Evolutionary conservation across 2,888 invertebrate species (phyloP), one percentile per base, ranked within the genome.

Genomic region (Acronicta alni): DNA sequence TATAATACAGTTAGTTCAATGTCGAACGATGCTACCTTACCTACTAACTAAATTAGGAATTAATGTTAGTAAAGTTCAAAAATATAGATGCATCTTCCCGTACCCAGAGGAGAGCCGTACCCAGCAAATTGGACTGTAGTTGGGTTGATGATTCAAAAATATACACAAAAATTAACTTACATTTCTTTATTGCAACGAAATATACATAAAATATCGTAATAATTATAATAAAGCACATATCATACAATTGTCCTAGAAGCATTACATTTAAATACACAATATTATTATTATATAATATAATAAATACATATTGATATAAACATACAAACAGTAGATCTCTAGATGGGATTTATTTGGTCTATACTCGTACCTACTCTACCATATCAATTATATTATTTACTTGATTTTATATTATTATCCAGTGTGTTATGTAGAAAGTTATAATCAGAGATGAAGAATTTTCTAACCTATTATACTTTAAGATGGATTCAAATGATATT

Each of bases 311-410:
- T 49, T 45, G 47, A 60, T 77, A 75, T 59, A 75, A 77, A 79
- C 70, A 72, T 78, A 77, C 65, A 74, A 79, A 79, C 53, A 61
- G 44, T 35, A 39, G 41, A 35, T 42, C 47, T 51, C 48, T 82
- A 87, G 86, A 86, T 83, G 85, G 86, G 85, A 75, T 77, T 79
- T 71, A 75, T 67, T 89, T 91, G 90, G 89, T 91, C 88, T 90
- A 88, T 72, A n/a, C n/a, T n/a, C n/a, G n/a, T n/a, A 70, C 80
- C 86, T 90, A 89, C 80, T 80, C 86, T 90, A 90, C 72, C 61
- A 77, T 89, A 89, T 80, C 82, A 85, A 85, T 85, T 84, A 86
- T 84, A 86, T 72, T 72, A 45, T 57, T 72, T 72, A 35, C n/a
- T 73, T 43, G 42, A 67, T 67, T 64, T 58, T 63, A 71, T 59